Percentiles rank a stretch among this genome's conserved stretches.
These are phyloP conservation scores for Ovis canadensis DNA, from an alignment of 2,113 vertebrate species.

Conservation along the genomic window DNA sequence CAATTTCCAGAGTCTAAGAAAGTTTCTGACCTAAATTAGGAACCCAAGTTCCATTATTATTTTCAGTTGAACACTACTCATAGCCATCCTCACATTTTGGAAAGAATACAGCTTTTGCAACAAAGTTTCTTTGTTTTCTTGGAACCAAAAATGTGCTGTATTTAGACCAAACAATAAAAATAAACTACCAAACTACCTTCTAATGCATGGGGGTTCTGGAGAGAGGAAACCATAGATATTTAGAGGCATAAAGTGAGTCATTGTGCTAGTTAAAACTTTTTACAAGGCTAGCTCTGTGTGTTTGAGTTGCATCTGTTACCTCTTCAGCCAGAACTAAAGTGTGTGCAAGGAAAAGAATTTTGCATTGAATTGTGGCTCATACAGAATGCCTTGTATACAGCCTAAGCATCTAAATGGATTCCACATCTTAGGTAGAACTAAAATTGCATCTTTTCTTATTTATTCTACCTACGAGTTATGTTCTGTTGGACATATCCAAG, in stretches of 20 bases:
- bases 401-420: constrained; percentile 64
- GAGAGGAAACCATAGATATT: constrained; percentile 84
- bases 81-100: constrained; percentile 79
- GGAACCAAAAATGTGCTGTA: constrained; percentile 81
- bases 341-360: constrained; percentile 76
- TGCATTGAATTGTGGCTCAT: constrained; percentile 76
- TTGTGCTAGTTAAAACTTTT: constrained; percentile 81
- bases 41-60: constrained; percentile 76
- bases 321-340: constrained; percentile 78
- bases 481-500: constrained; percentile 45
- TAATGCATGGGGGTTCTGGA: constrained; percentile 81
- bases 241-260: constrained; percentile 84
- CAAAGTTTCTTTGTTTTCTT: constrained; percentile 84
- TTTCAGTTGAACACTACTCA: constrained; percentile 77
- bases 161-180: constrained; percentile 87
- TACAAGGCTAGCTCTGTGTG: constrained; percentile 80
- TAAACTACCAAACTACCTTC: constrained; percentile 84
- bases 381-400: constrained; percentile 71
- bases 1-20: constrained; percentile 74
- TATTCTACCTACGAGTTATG: constrained; percentile 33
- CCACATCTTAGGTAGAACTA: constrained; percentile 62
- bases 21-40: constrained; percentile 77
- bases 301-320: constrained; percentile 83
- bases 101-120: constrained; percentile 78
- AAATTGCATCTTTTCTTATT: constrained; percentile 49